Evolutionary conservation across 2,113 vertebrate genomes (phyloP).

Genomic region (Crocuta crocuta): DNA sequence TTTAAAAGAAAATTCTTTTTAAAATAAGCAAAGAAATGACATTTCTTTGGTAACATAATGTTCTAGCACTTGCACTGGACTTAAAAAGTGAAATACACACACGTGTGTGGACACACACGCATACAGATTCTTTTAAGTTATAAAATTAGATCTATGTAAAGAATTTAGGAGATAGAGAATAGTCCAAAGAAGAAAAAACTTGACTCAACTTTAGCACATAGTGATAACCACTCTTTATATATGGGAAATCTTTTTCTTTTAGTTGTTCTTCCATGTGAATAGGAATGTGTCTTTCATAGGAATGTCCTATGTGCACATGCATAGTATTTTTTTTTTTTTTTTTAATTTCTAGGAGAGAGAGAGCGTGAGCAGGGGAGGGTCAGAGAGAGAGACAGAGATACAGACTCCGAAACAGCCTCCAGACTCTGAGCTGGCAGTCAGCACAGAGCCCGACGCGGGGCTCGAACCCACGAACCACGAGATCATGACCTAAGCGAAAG

Average conservation of each 20-base stretch:
- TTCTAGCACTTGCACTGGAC: slow-evolving; percentile 12
- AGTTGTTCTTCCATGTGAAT: neutral
- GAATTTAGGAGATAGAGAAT: neutral
- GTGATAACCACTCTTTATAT: neutral
- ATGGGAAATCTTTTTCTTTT: neutral
- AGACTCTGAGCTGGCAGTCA: too few species aligned
- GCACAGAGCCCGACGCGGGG: too few species aligned
- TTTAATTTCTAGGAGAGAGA: too few species aligned
- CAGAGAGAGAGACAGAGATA: too few species aligned
- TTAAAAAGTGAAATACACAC: neutral
- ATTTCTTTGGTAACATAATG: neutral
- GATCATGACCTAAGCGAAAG: too few species aligned
- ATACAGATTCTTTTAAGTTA: neutral
- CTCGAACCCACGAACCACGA: too few species aligned
- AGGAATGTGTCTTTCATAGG: too few species aligned
- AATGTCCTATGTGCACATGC: neutral
- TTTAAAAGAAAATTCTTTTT: neutral
- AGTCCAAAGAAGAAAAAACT: neutral
- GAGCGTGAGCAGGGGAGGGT: too few species aligned
- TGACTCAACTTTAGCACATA: neutral
- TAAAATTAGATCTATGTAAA: neutral
- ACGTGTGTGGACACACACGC: neutral
- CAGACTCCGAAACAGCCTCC: too few species aligned
- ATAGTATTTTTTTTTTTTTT: neutral
- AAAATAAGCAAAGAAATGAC: neutral